A percentile compares a stretch with the other conserved stretches of the same genome.
phyloP scores from a whole-genome alignment of 2,797 vertebrate genomes.

The Cossypha heuglini region DNA sequence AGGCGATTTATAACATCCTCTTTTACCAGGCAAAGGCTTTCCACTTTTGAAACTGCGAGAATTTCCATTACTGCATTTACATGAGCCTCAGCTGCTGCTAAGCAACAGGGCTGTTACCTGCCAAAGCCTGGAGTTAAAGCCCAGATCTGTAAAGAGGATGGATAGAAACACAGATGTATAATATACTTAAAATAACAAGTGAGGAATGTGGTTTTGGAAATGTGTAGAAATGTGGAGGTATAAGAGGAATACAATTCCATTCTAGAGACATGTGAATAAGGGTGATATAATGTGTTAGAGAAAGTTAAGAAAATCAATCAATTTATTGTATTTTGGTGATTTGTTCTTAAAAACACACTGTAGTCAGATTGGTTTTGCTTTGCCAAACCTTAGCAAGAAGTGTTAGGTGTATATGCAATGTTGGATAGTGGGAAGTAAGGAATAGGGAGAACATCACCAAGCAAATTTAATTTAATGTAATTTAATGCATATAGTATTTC shows the following conservation, averaged over 20 bases:
- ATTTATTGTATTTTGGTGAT: neutral
- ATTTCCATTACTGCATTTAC: slow-evolving; percentile 62
- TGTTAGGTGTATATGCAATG: neutral
- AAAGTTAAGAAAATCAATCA: neutral
- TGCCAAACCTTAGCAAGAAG: neutral
- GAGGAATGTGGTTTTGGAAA: neutral
- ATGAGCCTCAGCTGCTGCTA: slow-evolving; percentile 63
- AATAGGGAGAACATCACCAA: neutral
- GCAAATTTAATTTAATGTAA: neutral
- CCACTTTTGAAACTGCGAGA: slow-evolving; percentile 38
- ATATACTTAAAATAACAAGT: slow-evolving; percentile 20
- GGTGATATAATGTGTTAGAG: neutral
- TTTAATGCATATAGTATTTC: neutral
- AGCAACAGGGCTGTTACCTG: slow-evolving; percentile 65
- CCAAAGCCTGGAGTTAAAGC: slow-evolving; percentile 51
- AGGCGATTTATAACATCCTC: neutral
- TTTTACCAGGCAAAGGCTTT: slow-evolving; percentile 43
- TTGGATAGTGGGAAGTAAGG: neutral
- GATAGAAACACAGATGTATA: slow-evolving; percentile 9
- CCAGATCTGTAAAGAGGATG: slow-evolving; percentile 9
- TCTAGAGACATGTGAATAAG: neutral
- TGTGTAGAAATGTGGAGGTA: neutral
- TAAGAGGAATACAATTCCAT: neutral
- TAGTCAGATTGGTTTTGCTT: neutral
- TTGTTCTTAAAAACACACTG: neutral